These are phyloP conservation scores for Castor canadensis DNA, from an alignment of 2,113 vertebrate species.

Conservation along the genomic window DNA sequence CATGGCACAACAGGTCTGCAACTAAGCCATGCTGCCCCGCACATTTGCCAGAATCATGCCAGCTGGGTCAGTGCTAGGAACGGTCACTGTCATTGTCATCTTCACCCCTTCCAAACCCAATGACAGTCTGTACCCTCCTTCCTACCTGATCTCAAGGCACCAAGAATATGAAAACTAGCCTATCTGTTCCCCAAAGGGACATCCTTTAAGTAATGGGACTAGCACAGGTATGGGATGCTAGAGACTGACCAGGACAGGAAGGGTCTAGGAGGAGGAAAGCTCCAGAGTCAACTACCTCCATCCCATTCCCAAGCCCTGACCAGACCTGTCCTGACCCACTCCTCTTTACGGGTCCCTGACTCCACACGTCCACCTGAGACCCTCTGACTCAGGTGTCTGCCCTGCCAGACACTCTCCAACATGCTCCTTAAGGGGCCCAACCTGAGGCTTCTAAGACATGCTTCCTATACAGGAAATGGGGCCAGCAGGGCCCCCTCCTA, in stretches of 20 bases:
- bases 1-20: neutral
- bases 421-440: neutral
- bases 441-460: neutral
- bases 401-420: neutral
- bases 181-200: neutral
- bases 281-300: neutral
- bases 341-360: neutral
- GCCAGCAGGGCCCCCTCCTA: neutral
- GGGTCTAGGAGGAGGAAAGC: neutral
- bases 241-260: neutral
- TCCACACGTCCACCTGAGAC: accelerated
- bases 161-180: neutral
- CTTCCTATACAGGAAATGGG: neutral
- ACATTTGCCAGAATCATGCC: accelerated
- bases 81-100: neutral
- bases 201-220: neutral
- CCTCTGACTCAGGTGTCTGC: neutral
- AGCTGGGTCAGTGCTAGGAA: accelerated
- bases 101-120: neutral
- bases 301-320: neutral
- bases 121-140: neutral
- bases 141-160: neutral
- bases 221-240: neutral
- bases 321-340: too few relatives aligned
- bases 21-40: neutral